Base-by-base conservation (phyloP, 2,113 vertebrate species). In the Lasiurus borealis region DNA sequence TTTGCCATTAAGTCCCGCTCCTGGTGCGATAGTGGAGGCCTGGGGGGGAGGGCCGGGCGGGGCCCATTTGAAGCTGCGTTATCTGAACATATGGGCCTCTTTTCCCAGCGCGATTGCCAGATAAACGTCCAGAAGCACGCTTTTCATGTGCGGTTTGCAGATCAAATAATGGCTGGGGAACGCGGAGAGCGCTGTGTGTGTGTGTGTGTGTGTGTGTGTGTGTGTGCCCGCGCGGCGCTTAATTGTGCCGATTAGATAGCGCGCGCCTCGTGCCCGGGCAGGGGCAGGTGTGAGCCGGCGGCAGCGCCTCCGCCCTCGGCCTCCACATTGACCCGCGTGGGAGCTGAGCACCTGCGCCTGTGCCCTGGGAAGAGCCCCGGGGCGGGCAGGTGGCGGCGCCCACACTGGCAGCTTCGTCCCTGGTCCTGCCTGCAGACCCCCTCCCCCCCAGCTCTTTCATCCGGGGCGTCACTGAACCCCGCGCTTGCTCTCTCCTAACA, bases 321-420 rank as follows among this genome's bases (percentile, higher is more conserved):
- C 40, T 50, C 97, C 97, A 97, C 97, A 90, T 95, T 93, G 97
- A 97, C 87, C 89, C 62, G 86, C 48, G 90, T 98, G 98, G 0
- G 97, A 98, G 96, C 97, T 1, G 48, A 92, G 92, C 98, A 98
- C 97, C 90, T 98, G 98, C 97, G 97, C 95, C 96, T 81, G 16
- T 46, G 4, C 12, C 5, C 6, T 29, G 31, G 90, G 80, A 69
- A 8, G 68, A 40, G 21, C 52, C 52, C 2, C 5, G 0, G 46
- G 19, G 1, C 80, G 0, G n/a, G 48, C 75, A 72, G 77, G 90
- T 68, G 68, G 21, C 12, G 5, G 34, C 23, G 12, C 36, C 59
- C 52, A 3, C 46, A 8, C 31, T 34, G 1, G 59, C 10, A 1
- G 85, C 72, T 75, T 31, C 31, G 0, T 40, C 54, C 93, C 80